Conservation (phyloP, 1,140 invertebrate genomes). For the Drosophila azteca region DNA sequence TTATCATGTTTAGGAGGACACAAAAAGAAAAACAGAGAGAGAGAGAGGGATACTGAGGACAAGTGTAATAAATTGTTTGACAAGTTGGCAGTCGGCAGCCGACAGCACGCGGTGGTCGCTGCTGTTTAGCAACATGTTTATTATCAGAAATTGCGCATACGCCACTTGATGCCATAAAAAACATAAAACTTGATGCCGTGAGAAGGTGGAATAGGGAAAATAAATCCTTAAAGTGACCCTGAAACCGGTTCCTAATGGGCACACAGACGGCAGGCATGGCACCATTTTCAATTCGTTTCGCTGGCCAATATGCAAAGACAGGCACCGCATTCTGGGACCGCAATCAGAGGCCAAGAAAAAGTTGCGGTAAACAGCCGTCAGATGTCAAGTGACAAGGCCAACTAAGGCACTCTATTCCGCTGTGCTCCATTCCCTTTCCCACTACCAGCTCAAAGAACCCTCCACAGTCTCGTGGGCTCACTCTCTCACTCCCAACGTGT, state of each 20-base stretch:
- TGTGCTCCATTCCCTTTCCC: not conserved
- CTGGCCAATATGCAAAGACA: constrained; percentile 29
- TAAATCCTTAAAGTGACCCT: constrained; percentile 72
- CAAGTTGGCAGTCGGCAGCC: constrained; percentile 60
- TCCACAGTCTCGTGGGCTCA: not conserved
- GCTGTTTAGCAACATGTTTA: constrained; percentile 73
- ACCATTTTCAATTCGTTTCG: constrained; percentile 23
- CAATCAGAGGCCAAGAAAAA: constrained; percentile 52
- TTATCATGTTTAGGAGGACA: too few species aligned
- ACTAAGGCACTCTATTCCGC: constrained; percentile 39
- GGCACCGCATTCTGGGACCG: constrained; percentile 19
- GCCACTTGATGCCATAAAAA: constrained; percentile 73
- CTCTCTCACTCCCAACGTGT: constrained; percentile 34
- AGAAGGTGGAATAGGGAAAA: constrained; percentile 16
- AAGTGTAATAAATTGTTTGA: constrained; percentile 77
- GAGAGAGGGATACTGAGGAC: too few species aligned
- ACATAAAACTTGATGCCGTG: constrained; percentile 62
- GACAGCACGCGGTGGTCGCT: not conserved
- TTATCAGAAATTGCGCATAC: constrained; percentile 80
- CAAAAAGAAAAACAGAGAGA: too few species aligned
- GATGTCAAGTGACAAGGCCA: constrained; percentile 59
- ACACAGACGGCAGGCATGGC: not conserved
- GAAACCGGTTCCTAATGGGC: constrained; percentile 21
- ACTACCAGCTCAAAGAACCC: not conserved
- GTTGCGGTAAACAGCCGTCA: constrained; percentile 52